Evolutionary conservation across 2,888 invertebrate species (phyloP), one percentile per base, ranked within the genome.

Genomic region (Eledona agricola): DNA sequence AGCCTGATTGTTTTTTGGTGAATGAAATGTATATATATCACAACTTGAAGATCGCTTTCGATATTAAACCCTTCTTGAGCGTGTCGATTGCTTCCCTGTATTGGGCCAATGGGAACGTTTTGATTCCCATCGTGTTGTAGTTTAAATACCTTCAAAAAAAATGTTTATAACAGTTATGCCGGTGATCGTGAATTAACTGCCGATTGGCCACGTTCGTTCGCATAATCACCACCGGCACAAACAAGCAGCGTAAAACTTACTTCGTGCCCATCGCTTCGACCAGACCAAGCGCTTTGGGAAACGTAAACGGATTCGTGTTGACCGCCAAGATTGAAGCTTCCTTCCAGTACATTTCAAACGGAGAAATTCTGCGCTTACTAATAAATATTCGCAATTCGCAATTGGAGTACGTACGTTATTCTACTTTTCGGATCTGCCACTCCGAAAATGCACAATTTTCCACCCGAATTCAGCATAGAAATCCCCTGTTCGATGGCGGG

Each of bases 291-390:
- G 86, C 83, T 62, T 82, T 86, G 0, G 81, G 81, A 71, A 87
- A 87, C n/a, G 82, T 81, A 68, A 79, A 86, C 0, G 86, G 87
- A 66, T 88, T 88, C 42, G 87, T 83, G 58, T 83, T 83, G 0
- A 85, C 83, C 0, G 86, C 88, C 16, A 84, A 74, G 2, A 88
- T 74, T 0, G 80, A 82, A 45, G 85, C 37, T 70, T 88, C 88
- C 59, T 84, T 86, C 64, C 78, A 74, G 70, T 81, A 87, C 11
- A 87, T 77, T 51, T 83, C 74, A 67, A 73, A 84, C 0, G 85
- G 85, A 28, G 80, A 78, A 11, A 83, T 60, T 25, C 83, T 83
- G 71, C 22, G 78, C 72, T 4, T 32, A 53, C 38, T 25, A 10
- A 16, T 10, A 15, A 15, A n/a, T 13, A 16, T 20, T 7, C 1